Percentiles rank a stretch among this genome's conserved stretches.
phyloP scores from a whole-genome alignment of 2,888 invertebrate species.

The Andrena hattorfiana region DNA sequence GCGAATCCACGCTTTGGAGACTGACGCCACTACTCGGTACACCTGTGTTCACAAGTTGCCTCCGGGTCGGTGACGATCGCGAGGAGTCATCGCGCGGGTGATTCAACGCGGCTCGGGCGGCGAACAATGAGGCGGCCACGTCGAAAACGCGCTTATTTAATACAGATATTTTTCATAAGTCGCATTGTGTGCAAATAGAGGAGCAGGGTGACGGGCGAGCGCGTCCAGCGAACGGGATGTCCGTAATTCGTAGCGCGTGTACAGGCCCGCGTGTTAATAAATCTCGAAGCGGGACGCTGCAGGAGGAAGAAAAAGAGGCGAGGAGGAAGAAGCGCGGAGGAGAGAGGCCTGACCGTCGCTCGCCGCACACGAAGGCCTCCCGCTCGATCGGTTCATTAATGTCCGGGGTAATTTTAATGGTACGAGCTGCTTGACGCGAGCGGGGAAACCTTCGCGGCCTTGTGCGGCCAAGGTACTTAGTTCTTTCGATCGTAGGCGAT shows the following conservation, averaged over 20 bases:
- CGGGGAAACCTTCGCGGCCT: no score
- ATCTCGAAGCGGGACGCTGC: conserved; percentile 64
- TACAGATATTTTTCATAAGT: conserved; percentile 70
- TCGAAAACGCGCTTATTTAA: conserved; percentile 60
- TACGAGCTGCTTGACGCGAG: not conserved
- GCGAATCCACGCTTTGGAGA: no score
- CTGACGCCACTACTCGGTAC: no score
- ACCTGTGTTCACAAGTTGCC: no score
- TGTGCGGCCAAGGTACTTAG: no score
- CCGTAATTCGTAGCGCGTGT: conserved; percentile 66
- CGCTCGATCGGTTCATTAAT: conserved; percentile 78
- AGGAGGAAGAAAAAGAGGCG: not conserved
- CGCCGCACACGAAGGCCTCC: conserved; percentile 69
- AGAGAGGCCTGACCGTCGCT: conserved; percentile 21
- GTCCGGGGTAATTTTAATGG: conserved; percentile 62
- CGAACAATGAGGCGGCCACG: conserved; percentile 52
- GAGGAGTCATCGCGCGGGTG: conserved; percentile 5
- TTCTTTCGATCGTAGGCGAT: no score
- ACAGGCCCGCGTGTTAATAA: conserved; percentile 72
- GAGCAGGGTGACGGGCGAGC: conserved; percentile 13
- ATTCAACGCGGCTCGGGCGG: conserved; percentile 35
- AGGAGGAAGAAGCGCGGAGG: conserved; percentile 14
- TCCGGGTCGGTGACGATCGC: not conserved
- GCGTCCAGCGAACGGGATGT: conserved; percentile 32
- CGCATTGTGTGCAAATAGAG: conserved; percentile 67